Evolutionary conservation across 2,113 vertebrate genomes (phyloP).

Genomic region (Rhinichthys klamathensis): DNA sequence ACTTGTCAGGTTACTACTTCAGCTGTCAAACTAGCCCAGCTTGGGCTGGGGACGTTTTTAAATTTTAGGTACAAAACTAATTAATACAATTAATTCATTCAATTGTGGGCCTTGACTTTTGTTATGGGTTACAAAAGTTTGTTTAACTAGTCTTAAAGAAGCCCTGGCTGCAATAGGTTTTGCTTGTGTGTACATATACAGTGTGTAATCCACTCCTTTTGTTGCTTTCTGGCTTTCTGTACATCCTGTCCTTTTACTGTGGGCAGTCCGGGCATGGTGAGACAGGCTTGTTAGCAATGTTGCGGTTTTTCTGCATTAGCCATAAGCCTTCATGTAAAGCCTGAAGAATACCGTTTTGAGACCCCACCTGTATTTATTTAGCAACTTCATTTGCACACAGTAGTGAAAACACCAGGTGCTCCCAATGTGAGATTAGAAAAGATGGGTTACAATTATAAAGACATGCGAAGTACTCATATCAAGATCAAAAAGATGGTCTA

Average conservation of each 20-base stretch:
- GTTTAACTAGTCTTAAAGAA: background rate
- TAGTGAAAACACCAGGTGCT: slow-evolving; percentile 53
- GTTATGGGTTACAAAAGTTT: background rate
- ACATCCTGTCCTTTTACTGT: slow-evolving; percentile 45
- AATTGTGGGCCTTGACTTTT: background rate
- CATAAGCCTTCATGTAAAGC: slow-evolving; percentile 50
- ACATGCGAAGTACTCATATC: background rate
- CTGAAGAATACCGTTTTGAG: slow-evolving; percentile 29
- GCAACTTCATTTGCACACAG: slow-evolving; percentile 52
- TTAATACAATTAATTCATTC: background rate
- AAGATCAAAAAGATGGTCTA: slow-evolving; percentile 33
- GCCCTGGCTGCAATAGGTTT: background rate
- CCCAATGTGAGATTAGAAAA: slow-evolving; percentile 30
- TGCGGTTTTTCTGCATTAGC: slow-evolving; percentile 52
- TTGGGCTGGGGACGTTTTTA: background rate
- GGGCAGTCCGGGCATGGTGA: slow-evolving; percentile 35
- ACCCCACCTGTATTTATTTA: slow-evolving; percentile 65
- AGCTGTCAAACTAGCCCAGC: slow-evolving; percentile 21
- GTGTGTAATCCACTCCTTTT: background rate
- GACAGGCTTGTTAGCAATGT: slow-evolving; percentile 30
- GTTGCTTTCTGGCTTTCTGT: slow-evolving; percentile 13
- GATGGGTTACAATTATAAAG: slow-evolving; percentile 15
- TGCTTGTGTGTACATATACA: slow-evolving; percentile 26
- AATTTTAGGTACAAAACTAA: background rate
- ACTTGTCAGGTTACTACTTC: slow-evolving; percentile 7